Conservation (phyloP, 2,888 invertebrate species). For the Fabriciana adippe region DNA sequence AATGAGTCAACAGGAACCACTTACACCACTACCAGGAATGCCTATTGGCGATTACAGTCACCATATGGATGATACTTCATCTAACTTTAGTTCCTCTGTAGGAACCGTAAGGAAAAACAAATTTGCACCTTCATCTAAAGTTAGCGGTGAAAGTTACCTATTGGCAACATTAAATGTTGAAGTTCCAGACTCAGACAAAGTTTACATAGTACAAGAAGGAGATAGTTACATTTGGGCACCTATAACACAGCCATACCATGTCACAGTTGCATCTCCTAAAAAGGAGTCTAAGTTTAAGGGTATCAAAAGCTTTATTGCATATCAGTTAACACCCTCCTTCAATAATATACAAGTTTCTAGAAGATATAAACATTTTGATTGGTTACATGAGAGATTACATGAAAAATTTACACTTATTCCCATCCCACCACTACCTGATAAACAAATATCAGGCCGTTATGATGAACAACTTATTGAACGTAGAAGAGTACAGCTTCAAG, state of each 20-base stretch:
- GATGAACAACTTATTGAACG: constrained; percentile 98
- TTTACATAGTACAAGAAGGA: constrained; percentile 88
- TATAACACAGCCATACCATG: constrained; percentile 88
- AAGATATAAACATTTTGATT: constrained; percentile 99
- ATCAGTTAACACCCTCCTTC: constrained; percentile 97
- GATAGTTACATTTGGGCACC: constrained; percentile 90
- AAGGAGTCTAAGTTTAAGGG: constrained; percentile 99
- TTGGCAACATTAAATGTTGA: constrained; percentile 87
- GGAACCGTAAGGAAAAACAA: constrained; percentile 88
- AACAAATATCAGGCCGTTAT: constrained; percentile 98
- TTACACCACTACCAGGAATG: constrained; percentile 76
- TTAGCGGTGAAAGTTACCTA: constrained; percentile 94
- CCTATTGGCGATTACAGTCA: constrained; percentile 75
- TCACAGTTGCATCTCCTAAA: constrained; percentile 96
- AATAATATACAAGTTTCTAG: constrained; percentile 96
- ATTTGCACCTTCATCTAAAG: constrained; percentile 95
- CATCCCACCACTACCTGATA: constrained; percentile 98
- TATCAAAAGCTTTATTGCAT: constrained; percentile 98
- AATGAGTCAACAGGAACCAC: constrained; percentile 65
- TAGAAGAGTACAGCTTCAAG: constrained; percentile 95
- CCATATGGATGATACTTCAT: constrained; percentile 77
- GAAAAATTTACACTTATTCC: constrained; percentile 97
- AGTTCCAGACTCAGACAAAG: constrained; percentile 87
- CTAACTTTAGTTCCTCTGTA: constrained; percentile 81
- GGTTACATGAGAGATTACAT: constrained; percentile 96